Base-by-base conservation (phyloP, 2,888 invertebrate genomes). In the Euspilapteryx auroguttella region DNA sequence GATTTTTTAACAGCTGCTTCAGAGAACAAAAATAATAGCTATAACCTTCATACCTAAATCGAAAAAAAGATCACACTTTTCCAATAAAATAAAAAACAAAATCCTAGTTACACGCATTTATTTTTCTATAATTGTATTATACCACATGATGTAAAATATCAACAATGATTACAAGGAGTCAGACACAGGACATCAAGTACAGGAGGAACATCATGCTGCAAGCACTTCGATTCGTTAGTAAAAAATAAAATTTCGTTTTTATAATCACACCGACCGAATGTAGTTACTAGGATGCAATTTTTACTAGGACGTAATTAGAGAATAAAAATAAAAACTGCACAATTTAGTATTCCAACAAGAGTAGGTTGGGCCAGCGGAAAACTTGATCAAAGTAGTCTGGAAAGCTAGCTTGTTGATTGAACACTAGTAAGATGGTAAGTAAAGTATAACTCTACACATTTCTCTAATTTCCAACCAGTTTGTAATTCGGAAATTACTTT, bases 41-140 rank as follows among this genome's bases (percentile, higher is more conserved):
- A 17, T 17, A n/a, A n/a, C 17, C 17, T 17, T 17, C 8, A 17
- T 5, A 17, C n/a, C n/a, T n/a, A n/a, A 17, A 17, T 17, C 8
- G 17, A 8, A 5, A 17, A 17, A 17, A 17, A 9, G 22, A 22
- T 20, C 15, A 25, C 12, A 27, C 20, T 9, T 13, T 20, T 23
- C 30, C 29, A 10, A 21, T 38, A 30, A 36, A 30, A 69, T 65
- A 69, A 37, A 69, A 71, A 71, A 66, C 36, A 36, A 49, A 55
- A 55, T 63, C 50, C 69, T 73, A 73, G 57, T 65, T 68, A 71
- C 73, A 75, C 73, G 71, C 71, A 68, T 61, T 68, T 68, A 63
- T 68, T 73, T 51, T 47, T 35, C 34, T 33, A 61, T 66, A 66
- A 63, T 61, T n/a, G n/a, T n/a, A n/a, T 61, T 64, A 64, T 66